Evolutionary conservation across 2,888 invertebrate genomes (phyloP).

Genomic region (Clanis bilineata): DNA sequence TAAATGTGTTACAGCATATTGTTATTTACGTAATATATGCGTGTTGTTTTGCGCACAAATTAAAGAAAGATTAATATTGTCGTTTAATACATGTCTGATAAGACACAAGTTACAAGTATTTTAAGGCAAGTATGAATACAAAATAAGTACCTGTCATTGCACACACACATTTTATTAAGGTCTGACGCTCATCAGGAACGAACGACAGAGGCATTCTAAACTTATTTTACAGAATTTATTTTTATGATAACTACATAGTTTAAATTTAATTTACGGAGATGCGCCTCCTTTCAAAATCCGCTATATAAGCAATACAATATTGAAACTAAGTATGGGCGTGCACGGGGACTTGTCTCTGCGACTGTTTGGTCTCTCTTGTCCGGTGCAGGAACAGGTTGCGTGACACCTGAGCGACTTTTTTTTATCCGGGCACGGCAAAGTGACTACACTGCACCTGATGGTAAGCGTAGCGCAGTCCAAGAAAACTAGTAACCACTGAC

Average conservation of each 20-base stretch:
- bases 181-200: neutral
- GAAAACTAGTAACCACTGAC: too few species aligned
- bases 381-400: too few species aligned
- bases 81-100: neutral
- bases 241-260: neutral
- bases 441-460: too few species aligned
- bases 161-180: slow-evolving; percentile 9
- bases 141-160: slow-evolving; percentile 13
- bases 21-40: neutral
- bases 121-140: slow-evolving; percentile 13
- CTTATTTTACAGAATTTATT: neutral
- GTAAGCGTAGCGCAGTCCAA: too few species aligned
- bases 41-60: neutral
- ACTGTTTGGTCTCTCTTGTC: too few species aligned
- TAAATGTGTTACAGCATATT: neutral
- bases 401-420: too few species aligned
- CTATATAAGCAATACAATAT: too few species aligned
- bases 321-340: too few species aligned
- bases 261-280: too few species aligned
- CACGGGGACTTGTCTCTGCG: too few species aligned
- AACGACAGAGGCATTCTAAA: neutral
- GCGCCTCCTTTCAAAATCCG: too few species aligned
- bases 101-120: slow-evolving; percentile 1
- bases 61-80: neutral
- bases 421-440: too few species aligned